phyloP scores from a whole-genome alignment of 2,113 vertebrate species.

The Psilopsiagon aymara region DNA sequence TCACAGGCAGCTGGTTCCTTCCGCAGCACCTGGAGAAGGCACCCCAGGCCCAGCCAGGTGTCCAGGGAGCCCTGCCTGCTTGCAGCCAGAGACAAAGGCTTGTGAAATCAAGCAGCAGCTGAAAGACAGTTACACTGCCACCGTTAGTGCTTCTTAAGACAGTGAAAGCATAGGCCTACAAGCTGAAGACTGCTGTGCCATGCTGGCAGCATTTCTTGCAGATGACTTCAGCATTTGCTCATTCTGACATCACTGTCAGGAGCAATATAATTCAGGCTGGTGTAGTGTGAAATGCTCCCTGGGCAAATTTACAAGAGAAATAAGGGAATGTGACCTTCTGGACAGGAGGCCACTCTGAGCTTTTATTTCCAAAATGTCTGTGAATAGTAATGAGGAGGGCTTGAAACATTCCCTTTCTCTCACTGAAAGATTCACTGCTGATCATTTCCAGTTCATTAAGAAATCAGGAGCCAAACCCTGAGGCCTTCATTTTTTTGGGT shows the following conservation, averaged over 20 bases:
- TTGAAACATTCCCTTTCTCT: background rate
- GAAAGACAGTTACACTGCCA: background rate
- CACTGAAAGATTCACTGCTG: background rate
- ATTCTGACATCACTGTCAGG: constrained; percentile 40
- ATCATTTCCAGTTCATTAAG: background rate
- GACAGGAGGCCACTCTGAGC: background rate
- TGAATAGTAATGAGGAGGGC: background rate
- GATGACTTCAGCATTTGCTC: constrained; percentile 5
- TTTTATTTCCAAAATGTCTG: background rate
- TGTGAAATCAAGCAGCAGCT: background rate
- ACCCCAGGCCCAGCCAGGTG: background rate
- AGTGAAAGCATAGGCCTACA: background rate
- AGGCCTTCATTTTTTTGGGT: background rate
- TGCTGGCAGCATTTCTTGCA: background rate
- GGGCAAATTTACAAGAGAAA: background rate
- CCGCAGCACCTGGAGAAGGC: background rate
- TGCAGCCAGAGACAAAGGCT: background rate
- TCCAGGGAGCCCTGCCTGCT: background rate
- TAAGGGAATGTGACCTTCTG: background rate
- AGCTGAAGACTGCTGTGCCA: background rate
- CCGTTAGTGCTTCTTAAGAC: background rate
- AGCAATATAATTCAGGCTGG: background rate
- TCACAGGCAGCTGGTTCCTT: background rate
- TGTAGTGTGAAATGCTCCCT: background rate
- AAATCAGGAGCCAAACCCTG: background rate